Percentiles rank a stretch among this genome's conserved stretches.
These are phyloP conservation scores for Aspidiotus rigidus DNA, from an alignment of 2,888 invertebrate genomes.

Conservation along the genomic window DNA sequence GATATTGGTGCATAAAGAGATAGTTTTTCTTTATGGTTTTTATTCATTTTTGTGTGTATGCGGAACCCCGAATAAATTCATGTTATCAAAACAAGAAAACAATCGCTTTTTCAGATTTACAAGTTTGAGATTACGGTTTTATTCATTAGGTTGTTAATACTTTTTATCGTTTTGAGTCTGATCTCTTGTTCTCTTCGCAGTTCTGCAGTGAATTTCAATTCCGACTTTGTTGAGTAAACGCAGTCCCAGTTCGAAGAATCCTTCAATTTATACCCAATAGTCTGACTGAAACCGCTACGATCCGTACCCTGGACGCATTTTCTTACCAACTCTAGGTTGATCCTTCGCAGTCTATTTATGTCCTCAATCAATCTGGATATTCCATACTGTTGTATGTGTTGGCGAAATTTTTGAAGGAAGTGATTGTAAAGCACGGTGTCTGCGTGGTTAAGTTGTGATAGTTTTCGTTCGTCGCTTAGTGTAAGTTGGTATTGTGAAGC, in stretches of 20 bases:
- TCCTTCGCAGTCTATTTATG: neutral
- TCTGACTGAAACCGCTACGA: neutral
- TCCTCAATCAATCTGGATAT: neutral
- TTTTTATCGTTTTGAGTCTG: no score
- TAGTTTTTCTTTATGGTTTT: no score
- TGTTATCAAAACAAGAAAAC: no score
- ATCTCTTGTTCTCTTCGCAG: neutral
- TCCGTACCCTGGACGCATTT: slow-evolving; percentile 1
- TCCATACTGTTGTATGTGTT: slow-evolving; percentile 5
- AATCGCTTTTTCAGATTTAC: no score
- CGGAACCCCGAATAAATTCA: no score
- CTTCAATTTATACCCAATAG: slow-evolving; percentile 2
- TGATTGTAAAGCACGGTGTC: slow-evolving; percentile 4
- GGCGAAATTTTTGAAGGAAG: slow-evolving; percentile 13
- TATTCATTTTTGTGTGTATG: no score
- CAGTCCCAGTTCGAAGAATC: slow-evolving; percentile 13
- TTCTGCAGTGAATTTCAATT: slow-evolving; percentile 5
- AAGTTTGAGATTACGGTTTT: no score
- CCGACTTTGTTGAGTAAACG: neutral
- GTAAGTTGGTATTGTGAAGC: neutral
- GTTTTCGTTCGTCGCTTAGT: neutral
- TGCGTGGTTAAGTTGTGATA: slow-evolving; percentile 13
- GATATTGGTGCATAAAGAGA: no score
- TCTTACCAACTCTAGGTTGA: slow-evolving; percentile 1
- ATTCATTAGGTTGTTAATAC: no score